These are phyloP conservation scores for Pseudococcus longispinus DNA, from an alignment of 2,888 invertebrate species.

Conservation along the genomic window DNA sequence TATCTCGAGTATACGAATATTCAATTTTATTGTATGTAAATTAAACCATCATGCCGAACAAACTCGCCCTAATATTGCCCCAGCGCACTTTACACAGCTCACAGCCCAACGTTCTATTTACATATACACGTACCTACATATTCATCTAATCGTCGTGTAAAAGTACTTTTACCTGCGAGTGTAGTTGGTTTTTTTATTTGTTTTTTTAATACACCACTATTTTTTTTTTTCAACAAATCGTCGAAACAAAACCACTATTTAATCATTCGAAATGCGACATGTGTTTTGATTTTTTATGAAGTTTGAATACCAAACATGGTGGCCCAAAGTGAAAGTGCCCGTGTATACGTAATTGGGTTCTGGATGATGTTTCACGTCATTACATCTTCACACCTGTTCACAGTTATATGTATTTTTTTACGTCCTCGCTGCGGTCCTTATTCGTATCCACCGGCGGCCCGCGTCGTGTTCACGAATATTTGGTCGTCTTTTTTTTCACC, in stretches of 20 bases:
- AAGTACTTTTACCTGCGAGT: background rate
- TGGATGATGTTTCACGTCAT: conserved; percentile 27
- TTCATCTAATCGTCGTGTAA: background rate
- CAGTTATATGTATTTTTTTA: conserved; percentile 16
- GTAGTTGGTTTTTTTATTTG: background rate
- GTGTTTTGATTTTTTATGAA: conserved; percentile 39
- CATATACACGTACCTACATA: background rate
- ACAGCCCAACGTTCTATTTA: background rate
- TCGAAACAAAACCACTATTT: conserved; percentile 11
- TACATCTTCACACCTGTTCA: conserved; percentile 34
- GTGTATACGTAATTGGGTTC: conserved; percentile 10
- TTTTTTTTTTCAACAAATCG: conserved; percentile 1
- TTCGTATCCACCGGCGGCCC: background rate
- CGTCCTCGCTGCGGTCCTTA: background rate
- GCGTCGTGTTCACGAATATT: background rate
- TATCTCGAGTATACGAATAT: background rate
- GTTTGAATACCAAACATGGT: conserved; percentile 51
- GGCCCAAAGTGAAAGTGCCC: conserved; percentile 44
- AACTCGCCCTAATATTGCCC: background rate
- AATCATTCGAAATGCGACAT: conserved; percentile 41
- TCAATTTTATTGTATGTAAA: conserved; percentile 26
- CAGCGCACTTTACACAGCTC: background rate
- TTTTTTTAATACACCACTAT: background rate
- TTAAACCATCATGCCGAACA: background rate
- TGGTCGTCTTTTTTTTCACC: background rate